Conservation (phyloP, 2,888 invertebrate genomes). For the Cryptus armator region DNA sequence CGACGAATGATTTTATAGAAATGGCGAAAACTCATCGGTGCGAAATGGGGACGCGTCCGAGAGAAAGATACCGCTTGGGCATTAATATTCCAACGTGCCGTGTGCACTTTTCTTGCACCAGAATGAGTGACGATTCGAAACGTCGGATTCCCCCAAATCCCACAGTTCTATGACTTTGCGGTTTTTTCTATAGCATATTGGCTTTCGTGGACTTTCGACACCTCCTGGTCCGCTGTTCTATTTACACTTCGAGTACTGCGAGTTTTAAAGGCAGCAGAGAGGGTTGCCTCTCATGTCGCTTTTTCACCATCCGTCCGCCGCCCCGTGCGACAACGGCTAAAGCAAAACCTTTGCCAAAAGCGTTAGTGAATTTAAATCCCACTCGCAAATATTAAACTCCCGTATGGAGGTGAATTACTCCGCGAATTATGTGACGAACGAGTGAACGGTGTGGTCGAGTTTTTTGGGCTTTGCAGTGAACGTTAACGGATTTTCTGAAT, state of each 20-base stretch:
- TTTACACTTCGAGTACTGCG: constrained; percentile 60
- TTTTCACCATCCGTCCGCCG: constrained; percentile 21
- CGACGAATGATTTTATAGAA: background rate
- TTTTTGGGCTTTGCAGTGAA: constrained; percentile 33
- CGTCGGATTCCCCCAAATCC: background rate
- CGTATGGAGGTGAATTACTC: constrained; percentile 58
- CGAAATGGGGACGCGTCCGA: background rate
- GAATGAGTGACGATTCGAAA: constrained; percentile 20
- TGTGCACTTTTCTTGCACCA: constrained; percentile 4
- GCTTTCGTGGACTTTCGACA: constrained; percentile 12
- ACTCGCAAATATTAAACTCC: constrained; percentile 72
- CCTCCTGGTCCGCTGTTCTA: constrained; percentile 44
- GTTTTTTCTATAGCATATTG: constrained; percentile 53
- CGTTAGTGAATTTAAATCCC: constrained; percentile 71
- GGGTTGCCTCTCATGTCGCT: background rate
- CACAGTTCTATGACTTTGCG: constrained; percentile 49
- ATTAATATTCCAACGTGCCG: constrained; percentile 32
- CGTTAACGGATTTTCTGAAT: constrained; percentile 25
- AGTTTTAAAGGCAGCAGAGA: constrained; percentile 1
- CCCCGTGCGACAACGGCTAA: constrained; percentile 33
- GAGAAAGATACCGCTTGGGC: background rate
- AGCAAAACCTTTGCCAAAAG: constrained; percentile 63
- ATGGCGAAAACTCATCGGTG: background rate
- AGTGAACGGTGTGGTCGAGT: constrained; percentile 26
- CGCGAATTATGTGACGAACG: constrained; percentile 59